Conservation (phyloP, 1,140 invertebrate genomes). For the Drosophila micromelanica region DNA sequence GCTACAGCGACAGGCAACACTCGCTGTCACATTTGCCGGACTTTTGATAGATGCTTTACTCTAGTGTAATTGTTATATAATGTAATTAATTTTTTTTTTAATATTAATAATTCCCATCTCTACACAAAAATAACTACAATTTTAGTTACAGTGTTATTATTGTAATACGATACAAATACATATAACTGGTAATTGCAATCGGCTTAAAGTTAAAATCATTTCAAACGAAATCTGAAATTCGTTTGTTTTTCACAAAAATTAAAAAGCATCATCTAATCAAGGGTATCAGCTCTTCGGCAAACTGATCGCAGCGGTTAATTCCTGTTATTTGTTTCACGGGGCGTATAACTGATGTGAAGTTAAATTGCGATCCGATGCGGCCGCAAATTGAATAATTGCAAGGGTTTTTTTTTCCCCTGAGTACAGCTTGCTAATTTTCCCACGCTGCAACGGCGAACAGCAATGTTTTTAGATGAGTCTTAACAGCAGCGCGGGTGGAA, state of each 20-base stretch:
- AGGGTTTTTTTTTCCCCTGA: constrained; percentile 37
- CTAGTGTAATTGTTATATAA: constrained; percentile 9
- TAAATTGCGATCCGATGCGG: constrained; percentile 14
- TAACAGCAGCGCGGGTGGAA: background rate
- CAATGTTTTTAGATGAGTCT: constrained; percentile 16
- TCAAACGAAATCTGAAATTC: too few species aligned
- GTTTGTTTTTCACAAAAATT: too few species aligned
- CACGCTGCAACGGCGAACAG: constrained; percentile 47
- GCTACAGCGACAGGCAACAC: background rate
- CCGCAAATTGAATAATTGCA: constrained; percentile 78
- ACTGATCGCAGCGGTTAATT: background rate
- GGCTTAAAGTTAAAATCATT: background rate
- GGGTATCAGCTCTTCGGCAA: background rate
- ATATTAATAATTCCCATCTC: background rate
- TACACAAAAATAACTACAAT: too few species aligned
- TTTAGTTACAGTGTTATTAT: background rate
- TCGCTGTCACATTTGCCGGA: constrained; percentile 1
- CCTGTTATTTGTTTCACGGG: constrained; percentile 2
- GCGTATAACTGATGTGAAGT: constrained; percentile 38
- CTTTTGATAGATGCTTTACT: background rate
- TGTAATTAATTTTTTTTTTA: constrained; percentile 8
- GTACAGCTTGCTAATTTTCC: constrained; percentile 65
- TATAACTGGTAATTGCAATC: background rate
- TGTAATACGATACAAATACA: too few species aligned
- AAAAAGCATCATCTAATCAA: background rate